A percentile compares a stretch with the other conserved stretches of the same genome.
These are phyloP conservation scores for Nipponia nippon DNA, from an alignment of 2,113 vertebrate genomes.

Conservation along the genomic window DNA sequence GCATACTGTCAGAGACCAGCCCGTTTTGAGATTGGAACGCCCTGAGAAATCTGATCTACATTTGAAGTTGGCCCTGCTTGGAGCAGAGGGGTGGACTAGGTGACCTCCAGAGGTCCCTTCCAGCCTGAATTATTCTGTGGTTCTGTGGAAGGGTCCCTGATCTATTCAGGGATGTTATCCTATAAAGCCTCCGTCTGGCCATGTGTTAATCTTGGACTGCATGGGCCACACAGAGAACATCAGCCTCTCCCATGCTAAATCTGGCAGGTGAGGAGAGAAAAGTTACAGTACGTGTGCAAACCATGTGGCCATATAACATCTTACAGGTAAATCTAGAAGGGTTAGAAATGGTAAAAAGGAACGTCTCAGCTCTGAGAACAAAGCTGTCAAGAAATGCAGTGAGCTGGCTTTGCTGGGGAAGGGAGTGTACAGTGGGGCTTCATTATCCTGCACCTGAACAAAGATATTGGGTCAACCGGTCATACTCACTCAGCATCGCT, in stretches of 20 bases:
- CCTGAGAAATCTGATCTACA: conserved; percentile 37
- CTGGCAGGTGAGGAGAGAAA: neutral
- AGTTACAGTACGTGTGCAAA: neutral
- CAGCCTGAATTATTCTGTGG: neutral
- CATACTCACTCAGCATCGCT: neutral
- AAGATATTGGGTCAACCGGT: neutral
- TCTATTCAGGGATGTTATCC: neutral
- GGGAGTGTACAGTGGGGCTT: neutral
- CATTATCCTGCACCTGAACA: neutral
- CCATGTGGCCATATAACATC: neutral
- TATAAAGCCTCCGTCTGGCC: neutral
- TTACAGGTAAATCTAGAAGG: neutral
- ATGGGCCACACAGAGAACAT: neutral
- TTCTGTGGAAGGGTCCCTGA: neutral
- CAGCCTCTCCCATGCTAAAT: neutral
- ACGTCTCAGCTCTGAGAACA: neutral
- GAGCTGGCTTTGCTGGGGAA: neutral
- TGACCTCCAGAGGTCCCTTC: conserved; percentile 17
- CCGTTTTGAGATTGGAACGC: neutral
- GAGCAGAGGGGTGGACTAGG: neutral
- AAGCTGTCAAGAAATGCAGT: neutral
- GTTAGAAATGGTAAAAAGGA: neutral
- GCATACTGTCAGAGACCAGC: neutral
- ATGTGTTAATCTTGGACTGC: neutral
- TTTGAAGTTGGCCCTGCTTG: neutral